Conservation (phyloP, 2,113 vertebrate species). For the Sciurus niger region DNA sequence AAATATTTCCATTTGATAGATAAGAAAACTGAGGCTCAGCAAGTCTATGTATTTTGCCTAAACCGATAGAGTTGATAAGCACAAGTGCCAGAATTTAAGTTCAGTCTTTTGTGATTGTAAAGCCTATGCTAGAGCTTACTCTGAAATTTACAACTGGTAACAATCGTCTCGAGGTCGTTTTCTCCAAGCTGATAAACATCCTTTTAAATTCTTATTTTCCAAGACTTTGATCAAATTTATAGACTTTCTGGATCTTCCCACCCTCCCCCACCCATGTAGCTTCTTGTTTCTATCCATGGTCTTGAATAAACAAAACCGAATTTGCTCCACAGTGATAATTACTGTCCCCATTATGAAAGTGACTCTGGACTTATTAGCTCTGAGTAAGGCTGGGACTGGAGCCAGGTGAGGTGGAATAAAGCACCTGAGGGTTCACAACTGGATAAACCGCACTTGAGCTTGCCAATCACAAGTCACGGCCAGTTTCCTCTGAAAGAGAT, state of each 20-base stretch:
- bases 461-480: not conserved
- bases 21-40: not conserved
- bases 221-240: constrained; percentile 20
- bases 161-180: not conserved
- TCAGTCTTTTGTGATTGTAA: not conserved
- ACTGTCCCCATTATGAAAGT: not conserved
- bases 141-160: constrained; percentile 18
- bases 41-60: not conserved
- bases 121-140: not conserved
- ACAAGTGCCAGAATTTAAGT: not conserved
- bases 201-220: not conserved
- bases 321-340: constrained; percentile 9
- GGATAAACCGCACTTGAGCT: not conserved
- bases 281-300: not conserved
- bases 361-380: not conserved
- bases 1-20: not conserved
- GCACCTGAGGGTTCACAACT: not conserved
- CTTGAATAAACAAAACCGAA: constrained; percentile 43
- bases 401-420: not conserved
- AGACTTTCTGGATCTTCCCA: not conserved
- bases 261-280: too few species aligned
- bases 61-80: not conserved
- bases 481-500: not conserved
- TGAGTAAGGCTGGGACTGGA: not conserved
- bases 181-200: not conserved